These are phyloP conservation scores for Drosophila basisetae DNA, from an alignment of 2,888 invertebrate genomes.

Conservation along the genomic window DNA sequence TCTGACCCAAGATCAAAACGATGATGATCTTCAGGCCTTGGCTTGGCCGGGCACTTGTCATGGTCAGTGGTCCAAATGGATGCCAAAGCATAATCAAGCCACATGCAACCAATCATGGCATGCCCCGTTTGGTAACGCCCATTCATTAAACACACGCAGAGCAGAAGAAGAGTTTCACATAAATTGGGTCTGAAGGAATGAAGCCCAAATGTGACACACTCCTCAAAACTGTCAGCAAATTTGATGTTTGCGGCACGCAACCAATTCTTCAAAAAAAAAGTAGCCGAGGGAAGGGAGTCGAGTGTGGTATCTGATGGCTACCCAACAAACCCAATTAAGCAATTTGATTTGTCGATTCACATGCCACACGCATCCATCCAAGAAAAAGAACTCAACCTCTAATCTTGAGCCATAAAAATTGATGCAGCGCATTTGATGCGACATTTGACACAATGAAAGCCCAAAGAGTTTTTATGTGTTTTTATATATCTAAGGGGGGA, in stretches of 20 bases:
- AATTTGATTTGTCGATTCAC: conserved; percentile 67
- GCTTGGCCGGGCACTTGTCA: conserved; percentile 39
- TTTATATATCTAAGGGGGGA: conserved; percentile 1
- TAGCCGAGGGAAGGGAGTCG: background rate
- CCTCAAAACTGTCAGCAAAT: conserved; percentile 70
- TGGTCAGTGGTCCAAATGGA: conserved; percentile 26
- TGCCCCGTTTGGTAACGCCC: conserved; percentile 38
- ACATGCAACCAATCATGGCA: background rate
- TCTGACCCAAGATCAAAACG: conserved; percentile 43
- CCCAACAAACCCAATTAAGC: conserved; percentile 68
- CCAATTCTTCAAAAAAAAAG: conserved; percentile 3
- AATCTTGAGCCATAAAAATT: conserved; percentile 57
- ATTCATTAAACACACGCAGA: conserved; percentile 54
- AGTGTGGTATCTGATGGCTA: background rate
- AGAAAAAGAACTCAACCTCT: conserved; percentile 24
- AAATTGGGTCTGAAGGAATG: conserved; percentile 33
- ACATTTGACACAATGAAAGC: conserved; percentile 46
- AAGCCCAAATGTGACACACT: conserved; percentile 65
- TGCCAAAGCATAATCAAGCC: conserved; percentile 32
- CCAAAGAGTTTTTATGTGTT: conserved; percentile 34
- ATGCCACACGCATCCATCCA: conserved; percentile 44
- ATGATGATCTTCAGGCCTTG: conserved; percentile 19
- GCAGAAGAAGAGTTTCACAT: background rate
- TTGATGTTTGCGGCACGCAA: conserved; percentile 54
- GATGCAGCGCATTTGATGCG: conserved; percentile 34